These are phyloP conservation scores for Psittacula derbiana DNA, from an alignment of 2,797 vertebrate genomes.

Conservation along the genomic window DNA sequence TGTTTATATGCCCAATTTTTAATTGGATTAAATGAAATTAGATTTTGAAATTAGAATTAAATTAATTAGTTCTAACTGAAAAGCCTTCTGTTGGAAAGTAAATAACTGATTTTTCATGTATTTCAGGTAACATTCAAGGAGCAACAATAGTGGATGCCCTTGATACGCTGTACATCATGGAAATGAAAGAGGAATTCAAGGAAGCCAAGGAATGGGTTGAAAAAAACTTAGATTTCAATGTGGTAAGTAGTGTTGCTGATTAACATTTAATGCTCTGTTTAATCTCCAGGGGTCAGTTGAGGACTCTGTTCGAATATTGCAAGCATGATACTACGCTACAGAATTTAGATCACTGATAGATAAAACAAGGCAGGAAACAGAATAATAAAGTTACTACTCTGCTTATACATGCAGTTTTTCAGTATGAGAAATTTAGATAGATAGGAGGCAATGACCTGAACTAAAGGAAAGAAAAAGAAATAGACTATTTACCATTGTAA, in stretches of 20 bases:
- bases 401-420: not conserved
- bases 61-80: not conserved
- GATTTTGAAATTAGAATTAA: slow-evolving; percentile 11
- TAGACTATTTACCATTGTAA: not conserved
- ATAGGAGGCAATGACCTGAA: not conserved
- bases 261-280: not conserved
- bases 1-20: not conserved
- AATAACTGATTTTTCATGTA: slow-evolving; percentile 5
- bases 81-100: not conserved
- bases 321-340: not conserved
- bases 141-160: slow-evolving; percentile 96
- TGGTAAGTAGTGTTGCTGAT: slow-evolving; percentile 81
- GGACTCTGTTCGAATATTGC: not conserved
- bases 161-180: slow-evolving; percentile 96
- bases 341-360: not conserved
- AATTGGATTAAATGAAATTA: not conserved
- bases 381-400: not conserved
- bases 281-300: not conserved
- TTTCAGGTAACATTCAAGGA: slow-evolving; percentile 93
- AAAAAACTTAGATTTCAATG: slow-evolving; percentile 93
- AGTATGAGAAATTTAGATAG: not conserved
- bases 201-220: slow-evolving; percentile 93
- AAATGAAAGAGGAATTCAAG: slow-evolving; percentile 94
- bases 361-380: not conserved
- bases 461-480: not conserved